phyloP scores from a whole-genome alignment of 37 sponge, comb jelly and placozoan genomes.

The Halisarca cf. caerulea region DNA sequence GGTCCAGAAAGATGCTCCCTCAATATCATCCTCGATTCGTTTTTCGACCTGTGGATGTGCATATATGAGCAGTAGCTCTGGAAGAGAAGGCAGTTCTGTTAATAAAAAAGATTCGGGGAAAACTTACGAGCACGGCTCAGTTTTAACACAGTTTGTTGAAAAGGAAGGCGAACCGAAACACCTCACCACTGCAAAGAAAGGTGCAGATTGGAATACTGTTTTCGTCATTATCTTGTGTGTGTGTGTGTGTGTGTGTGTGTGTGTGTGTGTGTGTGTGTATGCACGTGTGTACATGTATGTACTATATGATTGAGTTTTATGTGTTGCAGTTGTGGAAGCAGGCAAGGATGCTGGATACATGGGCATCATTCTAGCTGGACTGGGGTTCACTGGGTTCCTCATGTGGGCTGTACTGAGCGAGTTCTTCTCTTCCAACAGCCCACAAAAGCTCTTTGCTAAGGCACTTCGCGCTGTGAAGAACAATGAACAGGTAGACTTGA shows the following conservation, averaged over 20 bases:
- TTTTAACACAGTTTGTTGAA: slow-evolving; percentile 15
- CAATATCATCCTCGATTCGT: no score
- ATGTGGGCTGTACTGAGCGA: slow-evolving; percentile 72
- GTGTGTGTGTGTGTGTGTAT: no score
- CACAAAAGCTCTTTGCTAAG: slow-evolving; percentile 51
- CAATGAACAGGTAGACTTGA: slow-evolving; percentile 61
- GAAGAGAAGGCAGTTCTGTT: no score
- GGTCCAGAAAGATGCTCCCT: no score
- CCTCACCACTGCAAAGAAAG: slow-evolving; percentile 19
- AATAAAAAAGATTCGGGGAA: background rate
- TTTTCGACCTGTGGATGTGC: no score
- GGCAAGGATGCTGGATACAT: slow-evolving; percentile 72
- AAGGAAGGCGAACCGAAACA: slow-evolving; percentile 1
- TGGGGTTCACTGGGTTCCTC: slow-evolving; percentile 68
- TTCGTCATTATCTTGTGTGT: slow-evolving; percentile 8
- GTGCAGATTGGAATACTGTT: no score
- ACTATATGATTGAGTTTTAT: background rate
- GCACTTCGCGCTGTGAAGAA: slow-evolving; percentile 69
- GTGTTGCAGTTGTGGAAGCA: slow-evolving; percentile 65
- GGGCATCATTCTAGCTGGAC: slow-evolving; percentile 59
- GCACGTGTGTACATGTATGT: no score
- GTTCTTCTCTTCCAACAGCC: slow-evolving; percentile 66
- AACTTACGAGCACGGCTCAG: slow-evolving; percentile 7
- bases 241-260: slow-evolving; percentile 25
- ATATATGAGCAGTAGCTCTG: no score